phyloP scores from a whole-genome alignment of 2,888 invertebrate genomes.

The Steinernema scapterisci region DNA sequence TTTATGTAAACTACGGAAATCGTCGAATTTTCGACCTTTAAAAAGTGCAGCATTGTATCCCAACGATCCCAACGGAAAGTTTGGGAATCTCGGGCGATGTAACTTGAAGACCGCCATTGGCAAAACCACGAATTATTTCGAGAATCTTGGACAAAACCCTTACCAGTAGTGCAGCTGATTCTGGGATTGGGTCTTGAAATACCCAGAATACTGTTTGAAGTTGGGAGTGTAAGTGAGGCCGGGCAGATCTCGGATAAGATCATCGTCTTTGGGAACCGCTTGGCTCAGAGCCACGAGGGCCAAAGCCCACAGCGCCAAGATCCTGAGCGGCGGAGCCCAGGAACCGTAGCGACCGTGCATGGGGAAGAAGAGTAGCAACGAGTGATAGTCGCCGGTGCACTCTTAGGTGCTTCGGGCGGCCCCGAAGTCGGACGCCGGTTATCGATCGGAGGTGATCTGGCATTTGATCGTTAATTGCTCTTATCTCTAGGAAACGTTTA shows the following conservation, averaged over 20 bases:
- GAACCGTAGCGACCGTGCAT: constrained; percentile 9
- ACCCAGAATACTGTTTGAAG: constrained; percentile 71
- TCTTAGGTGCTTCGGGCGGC: no score
- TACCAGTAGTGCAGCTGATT: constrained; percentile 70
- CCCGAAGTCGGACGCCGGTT: neutral
- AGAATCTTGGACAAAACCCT: neutral
- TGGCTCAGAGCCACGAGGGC: neutral
- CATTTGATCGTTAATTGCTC: no score
- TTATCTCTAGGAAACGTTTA: no score
- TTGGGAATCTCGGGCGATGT: no score
- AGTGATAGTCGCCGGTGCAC: no score
- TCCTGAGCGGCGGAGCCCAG: constrained; percentile 25
- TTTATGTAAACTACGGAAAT: no score
- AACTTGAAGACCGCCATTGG: no score
- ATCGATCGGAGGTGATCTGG: neutral
- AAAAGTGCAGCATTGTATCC: no score
- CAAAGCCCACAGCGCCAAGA: neutral
- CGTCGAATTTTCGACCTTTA: no score
- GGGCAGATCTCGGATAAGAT: constrained; percentile 47
- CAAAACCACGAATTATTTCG: no score
- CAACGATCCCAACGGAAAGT: no score
- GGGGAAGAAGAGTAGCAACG: neutral
- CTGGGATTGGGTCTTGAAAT: constrained; percentile 52
- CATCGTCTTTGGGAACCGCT: constrained; percentile 36
- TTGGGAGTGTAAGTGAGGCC: constrained; percentile 57